Evolutionary conservation across 2,113 vertebrate genomes (phyloP), one percentile per base, ranked within the genome.

Genomic region (Tyrannus savana): DNA sequence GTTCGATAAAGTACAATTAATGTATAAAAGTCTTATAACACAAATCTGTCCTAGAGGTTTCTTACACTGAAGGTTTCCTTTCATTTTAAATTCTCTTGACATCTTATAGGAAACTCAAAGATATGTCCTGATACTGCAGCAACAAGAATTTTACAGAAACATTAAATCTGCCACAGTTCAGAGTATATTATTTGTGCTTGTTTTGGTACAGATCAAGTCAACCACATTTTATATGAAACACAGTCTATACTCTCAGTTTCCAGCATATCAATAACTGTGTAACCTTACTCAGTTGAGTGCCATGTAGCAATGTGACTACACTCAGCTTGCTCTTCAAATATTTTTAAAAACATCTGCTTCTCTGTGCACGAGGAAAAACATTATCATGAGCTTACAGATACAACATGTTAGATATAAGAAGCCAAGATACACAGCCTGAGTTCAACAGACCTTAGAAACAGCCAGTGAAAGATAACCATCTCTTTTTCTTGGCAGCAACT

Each of bases 231-330:
- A 12, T 44, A 55, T 35, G 39, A 84, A 87, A 55, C 25, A 74
- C 19, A 60, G 39, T 24, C 25, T 35, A 5, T 35, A 39, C 8
- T 46, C 35, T 42, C 50, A 28, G 31, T 81, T 84, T 84, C 37
- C 35, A 81, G n/a, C 17, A 19, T 41, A 53, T 41, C 27, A 24
- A 2, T 69, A 69, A 39, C 41, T 76, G 33, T 12, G 14, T 52
- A 67, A 79, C 62, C 28, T 88, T 46, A 47, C 7, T 4, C 24
- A 35, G 14, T 15, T 79, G 49, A 79, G 76, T 44, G 33, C 23
- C 68, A 6, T 27, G 39, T 18, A 33, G 17, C 12, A 84, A 74
- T 7, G 47, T 46, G 44, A 17, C 44, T 53, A 49, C 0, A 0
- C 46, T 69, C 22, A 19, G 27, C 41, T 74, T 81, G 39, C 13